Evolutionary conservation across 1,140 invertebrate species (phyloP).

Genomic region (Ceratoteleas bidentatus): DNA sequence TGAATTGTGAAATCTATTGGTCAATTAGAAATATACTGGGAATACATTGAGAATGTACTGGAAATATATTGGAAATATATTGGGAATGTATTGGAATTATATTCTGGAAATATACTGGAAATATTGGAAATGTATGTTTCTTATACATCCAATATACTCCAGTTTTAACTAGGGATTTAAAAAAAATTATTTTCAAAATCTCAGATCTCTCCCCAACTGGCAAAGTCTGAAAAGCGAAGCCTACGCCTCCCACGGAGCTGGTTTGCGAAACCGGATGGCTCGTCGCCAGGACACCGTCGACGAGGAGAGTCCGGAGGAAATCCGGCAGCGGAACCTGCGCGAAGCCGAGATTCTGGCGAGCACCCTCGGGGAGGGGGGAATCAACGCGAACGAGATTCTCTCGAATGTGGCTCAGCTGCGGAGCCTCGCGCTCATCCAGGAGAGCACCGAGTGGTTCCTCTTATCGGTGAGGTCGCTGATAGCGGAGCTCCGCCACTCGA

Average conservation of each 20-base stretch:
- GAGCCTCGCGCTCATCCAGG: constrained; percentile 93
- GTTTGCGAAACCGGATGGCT: constrained; percentile 63
- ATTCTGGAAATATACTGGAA: too few relatives aligned
- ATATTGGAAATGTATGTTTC: too few relatives aligned
- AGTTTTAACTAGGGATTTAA: too few relatives aligned
- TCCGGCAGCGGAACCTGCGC: constrained; percentile 89
- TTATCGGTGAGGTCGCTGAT: constrained; percentile 69
- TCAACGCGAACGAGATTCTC: constrained; percentile 92
- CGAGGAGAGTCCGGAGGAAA: constrained; percentile 88
- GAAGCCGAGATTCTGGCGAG: constrained; percentile 96
- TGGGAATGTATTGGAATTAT: too few relatives aligned
- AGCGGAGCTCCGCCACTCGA: constrained; percentile 69
- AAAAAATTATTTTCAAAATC: too few relatives aligned
- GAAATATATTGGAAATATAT: too few relatives aligned
- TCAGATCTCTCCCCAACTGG: constrained; percentile 92
- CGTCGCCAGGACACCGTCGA: constrained; percentile 83
- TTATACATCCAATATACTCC: too few relatives aligned
- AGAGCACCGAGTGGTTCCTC: constrained; percentile 89
- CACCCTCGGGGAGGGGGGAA: constrained; percentile 92
- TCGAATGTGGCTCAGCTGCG: constrained; percentile 89
- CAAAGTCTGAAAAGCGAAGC: constrained; percentile 85
- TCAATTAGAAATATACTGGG: too few relatives aligned
- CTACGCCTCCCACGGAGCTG: constrained; percentile 36
- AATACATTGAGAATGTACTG: too few relatives aligned
- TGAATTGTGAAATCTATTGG: too few relatives aligned